Base-by-base conservation (phyloP, 2,888 invertebrate genomes). In the Melinopterus prodromus region DNA sequence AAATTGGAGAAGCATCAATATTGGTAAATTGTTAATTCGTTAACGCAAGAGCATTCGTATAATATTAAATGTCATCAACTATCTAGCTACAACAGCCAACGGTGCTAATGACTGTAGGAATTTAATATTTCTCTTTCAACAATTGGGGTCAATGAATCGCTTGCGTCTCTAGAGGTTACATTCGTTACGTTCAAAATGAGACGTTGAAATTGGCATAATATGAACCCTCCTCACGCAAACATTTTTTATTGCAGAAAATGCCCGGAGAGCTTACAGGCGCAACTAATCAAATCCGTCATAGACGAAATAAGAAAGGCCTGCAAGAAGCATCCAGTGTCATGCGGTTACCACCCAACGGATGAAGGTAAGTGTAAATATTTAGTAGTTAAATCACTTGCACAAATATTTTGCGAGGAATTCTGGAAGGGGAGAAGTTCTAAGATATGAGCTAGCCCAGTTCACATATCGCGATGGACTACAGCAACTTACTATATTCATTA, bases 241-340 rank as follows among this genome's bases (percentile, higher is more conserved):
- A 26, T 26, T 80, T 79, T 74, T 84, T 84, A 84, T 91, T 91
- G 71, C 91, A 95, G 95, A 90, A 91, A 92, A 90, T 95, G 95
- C 87, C 95, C 95, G 70, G 90, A 91, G 84, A 91, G 92, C 86
- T 90, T 95, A 85, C 90, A 94, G 88, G 92, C 93, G 77, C 93
- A 93, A 83, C 90, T 95, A 77, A 91, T 93, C 84, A 92, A 92
- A 88, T 92, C 93, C 83, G 92, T 94, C 80, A 91, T 94, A 84
- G 93, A 93, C 84, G 94, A 94, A 89, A 93, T 94, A 84, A 91
- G 91, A 85, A 90, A 91, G 82, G 91, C 92, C 83, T 92, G 93
- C 87, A 93, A 92, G 87, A 92, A 93, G 85, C 90, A 93, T 82
- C 94, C 94, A 80, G 89, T 91, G 83, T 91, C 90, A 76, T 94